phyloP scores from a whole-genome alignment of 2,888 invertebrate genomes.

The Pilophorus perplexus region DNA sequence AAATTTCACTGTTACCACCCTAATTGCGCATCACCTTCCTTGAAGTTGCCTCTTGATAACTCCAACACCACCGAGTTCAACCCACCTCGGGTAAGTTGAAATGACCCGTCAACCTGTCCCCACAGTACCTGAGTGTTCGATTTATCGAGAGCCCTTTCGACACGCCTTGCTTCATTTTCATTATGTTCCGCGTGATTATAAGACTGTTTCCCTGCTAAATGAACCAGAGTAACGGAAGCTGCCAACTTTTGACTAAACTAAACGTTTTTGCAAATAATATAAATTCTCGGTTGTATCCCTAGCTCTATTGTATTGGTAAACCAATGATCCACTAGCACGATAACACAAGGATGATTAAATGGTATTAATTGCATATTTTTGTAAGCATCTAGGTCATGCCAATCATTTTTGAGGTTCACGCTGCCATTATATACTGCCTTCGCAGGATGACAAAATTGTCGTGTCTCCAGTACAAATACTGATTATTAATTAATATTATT shows the following conservation, averaged over 20 bases:
- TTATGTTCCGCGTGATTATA: too few species aligned
- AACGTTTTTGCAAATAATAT: slow-evolving; percentile 4
- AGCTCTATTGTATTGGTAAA: slow-evolving; percentile 14
- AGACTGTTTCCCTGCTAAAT: slow-evolving; percentile 37
- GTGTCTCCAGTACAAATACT: slow-evolving; percentile 30
- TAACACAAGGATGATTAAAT: slow-evolving; percentile 10
- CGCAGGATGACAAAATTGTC: slow-evolving; percentile 6
- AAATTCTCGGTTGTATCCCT: neutral
- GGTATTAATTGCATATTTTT: slow-evolving; percentile 32
- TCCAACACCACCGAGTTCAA: too few species aligned
- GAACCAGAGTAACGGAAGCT: slow-evolving; percentile 28
- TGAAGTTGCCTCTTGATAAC: too few species aligned
- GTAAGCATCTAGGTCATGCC: slow-evolving; percentile 11
- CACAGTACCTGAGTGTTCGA: too few species aligned
- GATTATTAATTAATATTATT: neutral
- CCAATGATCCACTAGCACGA: too few species aligned
- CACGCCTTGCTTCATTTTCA: too few species aligned
- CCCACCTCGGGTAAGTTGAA: too few species aligned
- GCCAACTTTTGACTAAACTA: slow-evolving; percentile 33
- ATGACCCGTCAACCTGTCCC: too few species aligned
- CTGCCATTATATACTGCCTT: slow-evolving; percentile 18
- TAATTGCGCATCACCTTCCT: too few species aligned
- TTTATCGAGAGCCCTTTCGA: too few species aligned
- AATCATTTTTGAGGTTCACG: slow-evolving; percentile 20
- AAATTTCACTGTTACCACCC: too few species aligned